Base-by-base conservation (phyloP, 2,888 invertebrate genomes). In the Gortyna flavago region DNA sequence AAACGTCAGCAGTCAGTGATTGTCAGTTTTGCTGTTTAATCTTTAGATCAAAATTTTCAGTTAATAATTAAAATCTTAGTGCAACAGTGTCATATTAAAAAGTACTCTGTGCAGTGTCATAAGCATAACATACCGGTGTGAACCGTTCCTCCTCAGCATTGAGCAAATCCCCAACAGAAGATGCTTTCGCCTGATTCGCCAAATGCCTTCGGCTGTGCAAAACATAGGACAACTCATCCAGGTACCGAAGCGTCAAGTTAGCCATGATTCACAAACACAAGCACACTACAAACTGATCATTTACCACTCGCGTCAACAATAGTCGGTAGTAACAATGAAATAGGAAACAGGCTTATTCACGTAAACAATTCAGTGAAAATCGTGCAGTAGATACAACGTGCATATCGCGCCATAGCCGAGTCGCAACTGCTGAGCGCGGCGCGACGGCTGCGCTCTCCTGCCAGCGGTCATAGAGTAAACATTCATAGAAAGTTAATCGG, bases 201-300 rank as follows among this genome's bases (percentile, higher is more conserved):
- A 96, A 89, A 75, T 95, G 95, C 88, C 93, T 92, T 87, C 97
- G 91, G 88, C 93, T 95, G 83, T 96, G 96, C 93, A 97, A 89
- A 80, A 97, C 97, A 88, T 94, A 96, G 48, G 96, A 96, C 85
- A 97, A 89, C 93, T 97, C 97, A 92, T 97, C 97, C 95, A 97
- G 94, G 93, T 97, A 97, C 64, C 96, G 92, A 75, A 97, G 90
- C 83, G 97, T 96, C 88, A 97, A 91, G 88, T 96, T 96, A 48
- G 96, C 96, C 96, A 96, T 96, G 89, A 85, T 87, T 85, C 88
- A 89, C 90, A 90, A 89, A 87, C 90, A 90, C 91, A 84, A 84
- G 72, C 80, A 79, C 88, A 87, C 86, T 86, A 77, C 65, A 83
- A 85, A 86, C 83, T 79, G 81, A 87, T 80, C 88, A 90, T 90